phyloP scores from a whole-genome alignment of 2,797 vertebrate genomes.

The Fringilla coelebs region DNA sequence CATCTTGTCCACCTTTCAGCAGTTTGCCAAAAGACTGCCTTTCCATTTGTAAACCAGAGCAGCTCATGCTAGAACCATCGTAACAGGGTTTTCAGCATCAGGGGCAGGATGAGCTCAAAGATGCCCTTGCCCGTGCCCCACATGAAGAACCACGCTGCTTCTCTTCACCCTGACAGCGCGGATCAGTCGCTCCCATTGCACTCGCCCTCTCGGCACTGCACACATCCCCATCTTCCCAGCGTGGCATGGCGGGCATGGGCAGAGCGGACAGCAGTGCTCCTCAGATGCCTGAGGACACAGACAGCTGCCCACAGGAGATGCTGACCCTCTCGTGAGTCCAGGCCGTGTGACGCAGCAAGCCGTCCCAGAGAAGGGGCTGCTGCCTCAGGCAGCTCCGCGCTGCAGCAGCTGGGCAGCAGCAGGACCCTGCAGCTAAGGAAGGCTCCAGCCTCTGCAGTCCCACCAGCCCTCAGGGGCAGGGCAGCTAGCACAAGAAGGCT shows the following conservation, averaged over 20 bases:
- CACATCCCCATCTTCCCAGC: neutral
- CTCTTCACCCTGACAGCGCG: fast-evolving
- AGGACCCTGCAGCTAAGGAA: neutral
- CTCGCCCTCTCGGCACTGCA: neutral
- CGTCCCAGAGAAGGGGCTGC: neutral
- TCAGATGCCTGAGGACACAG: fast-evolving
- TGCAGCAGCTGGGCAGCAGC: neutral
- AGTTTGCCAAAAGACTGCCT: neutral
- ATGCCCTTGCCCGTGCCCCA: fast-evolving
- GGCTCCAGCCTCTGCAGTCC: neutral
- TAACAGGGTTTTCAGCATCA: fast-evolving
- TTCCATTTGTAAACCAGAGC: neutral
- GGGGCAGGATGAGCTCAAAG: neutral
- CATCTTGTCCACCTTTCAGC: neutral
- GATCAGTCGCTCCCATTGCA: neutral
- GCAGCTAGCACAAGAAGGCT: too few species aligned
- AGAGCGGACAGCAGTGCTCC: neutral
- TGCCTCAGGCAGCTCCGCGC: neutral
- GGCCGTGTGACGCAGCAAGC: fast-evolving
- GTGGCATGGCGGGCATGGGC: fast-evolving
- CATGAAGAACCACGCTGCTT: neutral
- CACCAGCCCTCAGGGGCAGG: neutral
- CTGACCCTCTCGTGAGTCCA: fast-evolving
- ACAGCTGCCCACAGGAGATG: neutral
- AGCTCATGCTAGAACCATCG: neutral